A percentile compares a stretch with the other conserved stretches of the same genome.
Conservation (phyloP, 2,797 vertebrate species). For the Fistularia commersonii region DNA sequence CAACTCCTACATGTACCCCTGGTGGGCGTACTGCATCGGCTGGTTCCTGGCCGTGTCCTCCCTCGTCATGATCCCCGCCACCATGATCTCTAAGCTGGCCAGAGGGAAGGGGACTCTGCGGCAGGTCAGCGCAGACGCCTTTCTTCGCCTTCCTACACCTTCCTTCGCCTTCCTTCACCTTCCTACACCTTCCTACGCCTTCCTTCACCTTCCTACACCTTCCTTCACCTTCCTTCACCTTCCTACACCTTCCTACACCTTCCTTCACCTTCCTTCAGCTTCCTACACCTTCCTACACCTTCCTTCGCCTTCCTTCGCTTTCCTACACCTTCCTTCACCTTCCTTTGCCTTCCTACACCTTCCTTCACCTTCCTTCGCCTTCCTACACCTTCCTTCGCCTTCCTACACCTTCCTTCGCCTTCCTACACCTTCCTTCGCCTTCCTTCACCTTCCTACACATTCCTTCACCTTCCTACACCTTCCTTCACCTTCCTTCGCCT, state of each 20-base stretch:
- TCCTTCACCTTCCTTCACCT: neutral
- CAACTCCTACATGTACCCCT: conserved; percentile 65
- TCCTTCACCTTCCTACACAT: too few relatives aligned
- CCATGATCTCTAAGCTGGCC: conserved; percentile 58
- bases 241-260: neutral
- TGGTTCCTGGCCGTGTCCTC: conserved; percentile 66
- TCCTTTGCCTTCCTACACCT: neutral
- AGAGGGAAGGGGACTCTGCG: conserved; percentile 54
- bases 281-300: neutral
- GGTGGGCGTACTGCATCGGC: conserved; percentile 66
- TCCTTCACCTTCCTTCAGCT: too few relatives aligned
- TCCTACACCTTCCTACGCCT: neutral
- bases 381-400: neutral
- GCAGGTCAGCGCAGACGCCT: conserved; percentile 46
- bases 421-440: neutral
- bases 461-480: neutral
- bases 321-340: neutral
- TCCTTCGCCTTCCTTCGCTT: neutral
- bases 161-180: neutral
- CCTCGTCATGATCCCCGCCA: conserved; percentile 53
- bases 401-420: neutral
- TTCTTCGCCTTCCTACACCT: neutral
- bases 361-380: neutral
- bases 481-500: neutral
- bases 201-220: neutral